Percentiles rank a stretch among this genome's conserved stretches.
These are phyloP conservation scores for Cydia pomonella DNA, from an alignment of 1,140 invertebrate genomes.

Conservation along the genomic window DNA sequence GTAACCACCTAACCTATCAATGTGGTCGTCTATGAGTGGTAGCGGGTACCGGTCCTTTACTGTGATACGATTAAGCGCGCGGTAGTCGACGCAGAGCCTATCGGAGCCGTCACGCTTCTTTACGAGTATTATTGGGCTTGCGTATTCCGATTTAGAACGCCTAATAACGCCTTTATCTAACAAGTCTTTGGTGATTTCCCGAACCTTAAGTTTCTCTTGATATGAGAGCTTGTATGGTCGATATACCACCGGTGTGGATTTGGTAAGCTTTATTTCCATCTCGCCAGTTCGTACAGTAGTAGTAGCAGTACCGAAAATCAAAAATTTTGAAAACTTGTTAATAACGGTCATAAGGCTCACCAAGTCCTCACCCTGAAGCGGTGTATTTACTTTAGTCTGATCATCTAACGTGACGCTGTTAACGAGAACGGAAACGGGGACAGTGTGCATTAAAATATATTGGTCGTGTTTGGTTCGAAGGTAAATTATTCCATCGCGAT, in stretches of 20 bases:
- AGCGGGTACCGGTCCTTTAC: constrained; percentile 52
- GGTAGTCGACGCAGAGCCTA: constrained; percentile 56
- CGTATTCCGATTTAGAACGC: constrained; percentile 43
- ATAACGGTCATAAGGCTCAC: too few species aligned
- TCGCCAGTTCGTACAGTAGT: constrained; percentile 36
- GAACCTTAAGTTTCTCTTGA: not conserved
- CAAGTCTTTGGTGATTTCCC: constrained; percentile 25
- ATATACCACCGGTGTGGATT: constrained; percentile 21
- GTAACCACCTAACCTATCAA: constrained; percentile 28
- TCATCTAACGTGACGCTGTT: too few species aligned
- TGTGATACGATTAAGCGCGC: constrained; percentile 51
- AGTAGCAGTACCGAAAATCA: constrained; percentile 37
- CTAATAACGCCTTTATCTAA: constrained; percentile 35
- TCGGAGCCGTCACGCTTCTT: constrained; percentile 46
- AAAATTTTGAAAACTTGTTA: too few species aligned
- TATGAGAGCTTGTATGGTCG: constrained; percentile 34
- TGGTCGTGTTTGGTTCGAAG: constrained; percentile 19
- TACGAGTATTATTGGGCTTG: constrained; percentile 46
- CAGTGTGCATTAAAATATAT: not conserved
- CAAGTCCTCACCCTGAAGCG: too few species aligned
- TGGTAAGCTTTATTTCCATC: constrained; percentile 36
- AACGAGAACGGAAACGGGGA: too few species aligned
- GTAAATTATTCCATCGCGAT: constrained; percentile 42
- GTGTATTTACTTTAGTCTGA: too few species aligned
- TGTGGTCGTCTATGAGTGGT: constrained; percentile 43